Evolutionary conservation across 2,797 vertebrate genomes (phyloP).

Genomic region (Oophaga sylvatica): DNA sequence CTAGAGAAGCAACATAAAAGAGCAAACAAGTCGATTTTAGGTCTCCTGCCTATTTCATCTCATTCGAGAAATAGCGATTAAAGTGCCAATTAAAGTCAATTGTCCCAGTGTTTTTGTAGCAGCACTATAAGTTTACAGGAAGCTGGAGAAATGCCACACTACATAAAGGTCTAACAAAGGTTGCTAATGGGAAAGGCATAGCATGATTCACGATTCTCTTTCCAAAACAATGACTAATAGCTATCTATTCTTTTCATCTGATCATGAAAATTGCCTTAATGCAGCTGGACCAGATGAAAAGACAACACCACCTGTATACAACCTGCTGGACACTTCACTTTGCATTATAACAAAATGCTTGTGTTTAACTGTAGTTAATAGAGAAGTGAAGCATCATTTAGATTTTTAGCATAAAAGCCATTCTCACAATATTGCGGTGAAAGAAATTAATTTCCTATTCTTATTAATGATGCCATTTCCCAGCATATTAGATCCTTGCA

Average conservation of each 20-base stretch:
- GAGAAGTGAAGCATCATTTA: background rate
- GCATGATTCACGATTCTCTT: slow-evolving; percentile 45
- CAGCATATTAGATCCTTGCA: background rate
- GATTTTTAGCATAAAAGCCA: background rate
- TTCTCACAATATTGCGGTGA: background rate
- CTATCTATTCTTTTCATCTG: slow-evolving; percentile 42
- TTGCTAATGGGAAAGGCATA: slow-evolving; percentile 46
- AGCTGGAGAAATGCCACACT: slow-evolving; percentile 53
- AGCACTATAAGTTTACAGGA: slow-evolving; percentile 50
- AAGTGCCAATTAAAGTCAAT: slow-evolving; percentile 57
- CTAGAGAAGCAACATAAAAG: slow-evolving; percentile 35
- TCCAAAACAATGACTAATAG: slow-evolving; percentile 51
- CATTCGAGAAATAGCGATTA: slow-evolving; percentile 33
- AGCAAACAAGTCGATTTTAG: slow-evolving; percentile 15
- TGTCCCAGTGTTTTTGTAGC: slow-evolving; percentile 48
- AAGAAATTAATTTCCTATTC: background rate
- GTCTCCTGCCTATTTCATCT: slow-evolving; percentile 52
- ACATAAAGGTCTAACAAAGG: slow-evolving; percentile 46
- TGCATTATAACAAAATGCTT: background rate
- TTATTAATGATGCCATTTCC: background rate
- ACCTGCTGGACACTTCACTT: background rate
- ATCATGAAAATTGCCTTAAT: slow-evolving; percentile 12
- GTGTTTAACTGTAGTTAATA: background rate
- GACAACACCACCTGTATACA: slow-evolving; percentile 17
- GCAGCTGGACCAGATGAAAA: slow-evolving; percentile 40